Percentiles rank a stretch among this genome's conserved stretches.
Conservation (phyloP, 92 coral and sea anemone genomes). For the Diadumene lineata region DNA sequence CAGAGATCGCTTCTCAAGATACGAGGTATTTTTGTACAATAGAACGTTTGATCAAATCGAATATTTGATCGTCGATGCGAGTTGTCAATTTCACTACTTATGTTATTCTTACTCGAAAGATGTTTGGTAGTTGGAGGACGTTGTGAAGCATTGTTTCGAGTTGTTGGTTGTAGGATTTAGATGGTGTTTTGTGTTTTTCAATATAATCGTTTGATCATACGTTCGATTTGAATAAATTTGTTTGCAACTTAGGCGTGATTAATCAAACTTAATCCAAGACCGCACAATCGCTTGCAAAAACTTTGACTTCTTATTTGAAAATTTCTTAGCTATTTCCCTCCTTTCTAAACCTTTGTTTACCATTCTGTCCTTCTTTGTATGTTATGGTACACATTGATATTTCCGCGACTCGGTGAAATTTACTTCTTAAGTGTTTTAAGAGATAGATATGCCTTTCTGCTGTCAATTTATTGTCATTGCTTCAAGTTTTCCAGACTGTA, state of each 20-base stretch:
- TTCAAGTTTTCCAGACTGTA: background rate
- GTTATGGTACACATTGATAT: background rate
- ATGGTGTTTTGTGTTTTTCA: background rate
- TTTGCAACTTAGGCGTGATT: background rate
- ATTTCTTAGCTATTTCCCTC: background rate
- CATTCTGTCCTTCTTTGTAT: background rate
- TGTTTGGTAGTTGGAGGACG: background rate
- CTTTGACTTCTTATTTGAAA: background rate
- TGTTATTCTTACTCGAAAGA: background rate
- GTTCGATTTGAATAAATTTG: slow-evolving; percentile 12
- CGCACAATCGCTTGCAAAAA: background rate
- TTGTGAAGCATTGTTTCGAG: slow-evolving; percentile 3
- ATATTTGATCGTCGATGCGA: slow-evolving; percentile 3
- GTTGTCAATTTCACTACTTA: background rate
- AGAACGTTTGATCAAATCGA: slow-evolving; percentile 15
- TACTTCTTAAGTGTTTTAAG: background rate
- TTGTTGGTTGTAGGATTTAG: background rate
- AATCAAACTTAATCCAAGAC: background rate
- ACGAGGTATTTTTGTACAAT: slow-evolving; percentile 16
- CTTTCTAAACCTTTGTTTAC: background rate
- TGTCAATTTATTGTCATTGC: background rate
- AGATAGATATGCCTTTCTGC: background rate
- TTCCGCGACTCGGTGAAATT: background rate
- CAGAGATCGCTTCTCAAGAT: slow-evolving; percentile 16
- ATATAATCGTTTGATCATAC: slow-evolving; percentile 4